These are phyloP conservation scores for Phytoseiulus persimilis DNA, from an alignment of 2,888 invertebrate species.

Conservation along the genomic window DNA sequence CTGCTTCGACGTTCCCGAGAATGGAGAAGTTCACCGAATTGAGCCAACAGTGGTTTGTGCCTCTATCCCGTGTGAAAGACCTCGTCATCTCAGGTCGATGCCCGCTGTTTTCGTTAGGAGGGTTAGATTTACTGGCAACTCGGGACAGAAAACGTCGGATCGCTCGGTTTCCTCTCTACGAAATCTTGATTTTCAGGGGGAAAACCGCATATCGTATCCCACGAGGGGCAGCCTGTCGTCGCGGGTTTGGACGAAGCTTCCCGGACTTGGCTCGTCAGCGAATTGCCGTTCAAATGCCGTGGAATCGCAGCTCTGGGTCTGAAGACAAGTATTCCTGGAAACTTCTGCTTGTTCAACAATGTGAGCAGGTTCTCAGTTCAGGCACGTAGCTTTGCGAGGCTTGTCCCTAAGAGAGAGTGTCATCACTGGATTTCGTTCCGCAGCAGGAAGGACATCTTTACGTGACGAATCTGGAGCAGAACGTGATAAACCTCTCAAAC, in stretches of 20 bases:
- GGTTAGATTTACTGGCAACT: too few relatives aligned
- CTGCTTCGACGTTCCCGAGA: neutral
- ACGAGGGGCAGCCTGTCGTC: slow-evolving; percentile 15
- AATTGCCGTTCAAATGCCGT: neutral
- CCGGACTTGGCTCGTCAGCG: slow-evolving; percentile 9
- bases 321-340: neutral
- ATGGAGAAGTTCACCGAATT: slow-evolving; percentile 14
- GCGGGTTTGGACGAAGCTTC: neutral
- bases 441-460: neutral
- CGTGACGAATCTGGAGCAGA: slow-evolving; percentile 16
- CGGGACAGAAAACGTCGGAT: too few relatives aligned
- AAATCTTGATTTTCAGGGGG: neutral
- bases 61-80: slow-evolving; percentile 14
- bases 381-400: too few relatives aligned
- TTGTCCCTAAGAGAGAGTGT: too few relatives aligned
- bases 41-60: slow-evolving; percentile 29
- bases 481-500: slow-evolving; percentile 18
- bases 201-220: neutral
- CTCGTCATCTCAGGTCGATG: slow-evolving; percentile 11
- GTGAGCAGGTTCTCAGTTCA: too few relatives aligned
- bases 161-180: too few relatives aligned
- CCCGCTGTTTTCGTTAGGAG: neutral
- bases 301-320: neutral
- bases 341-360: neutral
- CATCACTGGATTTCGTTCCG: neutral